Evolutionary conservation across 2,888 invertebrate genomes (phyloP).

Genomic region (Ormyrus labotus): DNA sequence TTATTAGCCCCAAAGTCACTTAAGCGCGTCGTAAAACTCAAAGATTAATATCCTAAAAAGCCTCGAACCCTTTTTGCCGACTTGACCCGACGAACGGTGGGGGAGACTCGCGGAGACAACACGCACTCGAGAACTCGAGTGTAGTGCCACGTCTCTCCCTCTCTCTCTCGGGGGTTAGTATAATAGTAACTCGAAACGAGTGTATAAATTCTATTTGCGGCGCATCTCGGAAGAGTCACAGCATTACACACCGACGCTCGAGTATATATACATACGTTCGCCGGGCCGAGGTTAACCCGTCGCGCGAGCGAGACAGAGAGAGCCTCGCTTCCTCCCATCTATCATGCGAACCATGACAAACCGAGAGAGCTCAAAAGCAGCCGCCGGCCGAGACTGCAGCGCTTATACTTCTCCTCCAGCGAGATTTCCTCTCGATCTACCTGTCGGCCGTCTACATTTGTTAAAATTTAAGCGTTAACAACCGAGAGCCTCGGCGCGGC

Average conservation of each 20-base stretch:
- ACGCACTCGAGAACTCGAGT: too few species aligned
- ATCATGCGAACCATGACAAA: slow-evolving; percentile 75
- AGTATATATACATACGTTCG: not conserved
- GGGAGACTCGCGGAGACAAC: too few species aligned
- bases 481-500: slow-evolving; percentile 49
- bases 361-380: slow-evolving; percentile 72
- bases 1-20: too few species aligned
- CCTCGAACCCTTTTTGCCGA: too few species aligned
- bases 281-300: slow-evolving; percentile 32
- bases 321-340: slow-evolving; percentile 70
- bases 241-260: slow-evolving; percentile 23
- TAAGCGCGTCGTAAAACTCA: too few species aligned
- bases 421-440: slow-evolving; percentile 65
- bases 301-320: slow-evolving; percentile 16
- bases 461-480: slow-evolving; percentile 75
- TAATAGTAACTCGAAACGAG: slow-evolving; percentile 41
- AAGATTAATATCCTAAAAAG: too few species aligned
- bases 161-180: slow-evolving; percentile 1
- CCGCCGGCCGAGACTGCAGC: slow-evolving; percentile 66
- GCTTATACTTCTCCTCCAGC: slow-evolving; percentile 59
- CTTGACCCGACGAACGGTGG: too few species aligned
- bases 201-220: slow-evolving; percentile 55
- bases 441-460: slow-evolving; percentile 71
- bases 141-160: too few species aligned
- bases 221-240: slow-evolving; percentile 25